Percentiles rank a stretch among this genome's conserved stretches.
phyloP scores from a whole-genome alignment of 2,888 invertebrate species.

The Dione vanillae region DNA sequence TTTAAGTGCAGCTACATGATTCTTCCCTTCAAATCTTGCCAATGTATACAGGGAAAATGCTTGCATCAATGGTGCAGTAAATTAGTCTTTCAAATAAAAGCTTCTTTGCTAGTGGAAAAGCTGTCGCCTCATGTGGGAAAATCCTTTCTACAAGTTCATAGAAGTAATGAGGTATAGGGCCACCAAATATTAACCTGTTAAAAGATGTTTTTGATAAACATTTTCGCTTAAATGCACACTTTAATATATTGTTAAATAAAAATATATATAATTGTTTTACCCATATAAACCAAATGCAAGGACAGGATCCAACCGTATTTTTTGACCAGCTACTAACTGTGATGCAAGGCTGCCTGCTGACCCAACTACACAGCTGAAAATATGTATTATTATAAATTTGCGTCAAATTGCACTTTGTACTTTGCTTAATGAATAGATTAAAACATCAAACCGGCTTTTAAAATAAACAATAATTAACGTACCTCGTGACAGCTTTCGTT shows the following conservation, averaged over 20 bases:
- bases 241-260: neutral
- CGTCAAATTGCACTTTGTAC: conserved; percentile 34
- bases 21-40: conserved; percentile 90
- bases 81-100: conserved; percentile 89
- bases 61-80: conserved; percentile 89
- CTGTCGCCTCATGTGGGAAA: conserved; percentile 84
- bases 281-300: conserved; percentile 91
- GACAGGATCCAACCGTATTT: conserved; percentile 86
- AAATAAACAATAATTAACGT: conserved; percentile 53
- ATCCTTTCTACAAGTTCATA: conserved; percentile 86
- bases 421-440: conserved; percentile 9
- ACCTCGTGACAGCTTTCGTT: conserved; percentile 93
- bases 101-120: conserved; percentile 83
- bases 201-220: too few relatives aligned
- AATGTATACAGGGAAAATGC: conserved; percentile 89
- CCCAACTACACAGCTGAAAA: conserved; percentile 88
- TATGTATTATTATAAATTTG: neutral
- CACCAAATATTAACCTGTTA: conserved; percentile 90
- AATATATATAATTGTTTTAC: conserved; percentile 70
- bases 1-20: conserved; percentile 85
- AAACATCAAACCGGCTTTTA: neutral
- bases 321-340: conserved; percentile 87
- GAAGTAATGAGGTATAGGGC: conserved; percentile 91
- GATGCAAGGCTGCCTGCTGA: conserved; percentile 89
- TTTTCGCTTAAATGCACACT: too few relatives aligned